These are phyloP conservation scores for Mizuhopecten yessoensis DNA, from an alignment of 1,140 invertebrate species.

Conservation along the genomic window DNA sequence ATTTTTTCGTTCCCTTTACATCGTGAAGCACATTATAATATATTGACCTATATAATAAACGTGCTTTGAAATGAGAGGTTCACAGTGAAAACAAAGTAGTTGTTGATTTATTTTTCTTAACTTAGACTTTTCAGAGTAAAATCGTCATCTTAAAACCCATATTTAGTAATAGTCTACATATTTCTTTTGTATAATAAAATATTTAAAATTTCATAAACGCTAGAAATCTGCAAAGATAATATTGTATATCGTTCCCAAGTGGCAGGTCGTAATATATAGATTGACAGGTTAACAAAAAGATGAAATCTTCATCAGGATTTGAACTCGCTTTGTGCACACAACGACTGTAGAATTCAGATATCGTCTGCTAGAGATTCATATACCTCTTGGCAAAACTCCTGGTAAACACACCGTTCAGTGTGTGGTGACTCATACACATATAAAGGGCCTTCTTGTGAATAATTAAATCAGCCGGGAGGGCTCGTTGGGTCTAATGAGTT, in stretches of 20 bases:
- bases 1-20: too few species aligned
- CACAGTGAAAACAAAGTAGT: too few species aligned
- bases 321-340: neutral
- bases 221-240: too few species aligned
- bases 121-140: too few species aligned
- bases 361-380: constrained; percentile 13
- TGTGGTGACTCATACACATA: neutral
- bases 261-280: neutral
- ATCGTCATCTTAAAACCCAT: too few species aligned
- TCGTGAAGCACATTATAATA: too few species aligned
- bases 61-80: too few species aligned
- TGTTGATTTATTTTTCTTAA: too few species aligned
- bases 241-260: neutral
- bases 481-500: neutral
- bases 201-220: too few species aligned
- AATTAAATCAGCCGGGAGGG: constrained; percentile 37
- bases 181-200: too few species aligned
- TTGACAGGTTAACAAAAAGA: neutral
- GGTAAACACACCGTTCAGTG: neutral
- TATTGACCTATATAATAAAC: too few species aligned
- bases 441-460: neutral
- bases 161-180: too few species aligned
- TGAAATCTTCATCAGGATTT: neutral
- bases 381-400: constrained; percentile 16
- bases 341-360: neutral